Conservation (phyloP, 2,888 invertebrate species). For the Pandemis corylana region DNA sequence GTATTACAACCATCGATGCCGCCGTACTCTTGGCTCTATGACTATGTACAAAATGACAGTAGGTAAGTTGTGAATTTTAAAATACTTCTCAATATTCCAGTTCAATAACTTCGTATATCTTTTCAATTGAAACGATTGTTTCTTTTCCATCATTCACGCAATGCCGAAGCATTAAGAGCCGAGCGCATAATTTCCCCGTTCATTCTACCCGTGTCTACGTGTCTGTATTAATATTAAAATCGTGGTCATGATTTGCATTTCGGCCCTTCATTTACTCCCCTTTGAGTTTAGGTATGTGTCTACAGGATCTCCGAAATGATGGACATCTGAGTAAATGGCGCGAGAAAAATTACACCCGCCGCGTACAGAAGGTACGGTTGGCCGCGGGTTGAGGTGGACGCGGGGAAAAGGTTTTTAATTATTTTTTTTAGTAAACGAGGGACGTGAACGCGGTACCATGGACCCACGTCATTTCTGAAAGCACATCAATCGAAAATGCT, state of each 20-base stretch:
- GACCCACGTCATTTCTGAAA: too few relatives aligned
- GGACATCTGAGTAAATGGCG: conserved; percentile 78
- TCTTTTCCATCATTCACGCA: conserved; percentile 25
- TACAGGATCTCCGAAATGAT: conserved; percentile 74
- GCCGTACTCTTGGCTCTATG: too few relatives aligned
- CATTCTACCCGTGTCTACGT: conserved; percentile 48
- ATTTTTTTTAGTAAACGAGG: too few relatives aligned
- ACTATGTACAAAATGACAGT: too few relatives aligned
- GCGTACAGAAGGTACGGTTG: conserved; percentile 42
- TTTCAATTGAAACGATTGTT: background rate
- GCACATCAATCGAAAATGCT: too few relatives aligned
- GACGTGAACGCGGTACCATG: too few relatives aligned
- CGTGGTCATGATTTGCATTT: conserved; percentile 73
- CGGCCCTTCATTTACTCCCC: conserved; percentile 60
- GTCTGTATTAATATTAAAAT: conserved; percentile 73
- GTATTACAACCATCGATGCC: too few relatives aligned
- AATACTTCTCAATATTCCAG: background rate
- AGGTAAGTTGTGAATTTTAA: too few relatives aligned
- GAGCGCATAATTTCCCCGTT: conserved; percentile 39
- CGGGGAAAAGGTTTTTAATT: background rate
- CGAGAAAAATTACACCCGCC: conserved; percentile 74
- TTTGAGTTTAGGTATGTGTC: conserved; percentile 47
- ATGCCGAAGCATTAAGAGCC: conserved; percentile 9
- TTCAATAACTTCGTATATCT: background rate
- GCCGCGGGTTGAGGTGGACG: background rate